Base-by-base conservation (phyloP, 2,888 invertebrate genomes). In the Diadegma fenestrale region DNA sequence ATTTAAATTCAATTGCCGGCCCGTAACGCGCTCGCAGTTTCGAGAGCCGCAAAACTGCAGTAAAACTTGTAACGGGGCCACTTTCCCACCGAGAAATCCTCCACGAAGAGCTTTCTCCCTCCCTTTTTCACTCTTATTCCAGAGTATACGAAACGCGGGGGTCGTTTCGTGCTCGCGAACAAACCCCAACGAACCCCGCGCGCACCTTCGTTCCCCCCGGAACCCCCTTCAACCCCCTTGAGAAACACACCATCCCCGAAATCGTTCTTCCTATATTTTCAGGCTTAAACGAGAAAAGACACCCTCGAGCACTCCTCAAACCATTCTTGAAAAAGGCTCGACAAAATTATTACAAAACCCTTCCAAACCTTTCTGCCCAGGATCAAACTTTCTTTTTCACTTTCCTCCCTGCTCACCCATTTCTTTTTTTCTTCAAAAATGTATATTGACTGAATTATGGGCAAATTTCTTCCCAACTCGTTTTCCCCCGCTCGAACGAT, bases 1-100 rank as follows among this genome's bases (percentile, higher is more conserved):
- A 94, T 94, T 94, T 94, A 94, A 94, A 94, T 94, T 94, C 94
- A 94, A 94, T 94, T 94, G 94, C 93, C 90, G 88, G 82, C 89
- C 90, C 91, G 91, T 92, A 91, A 93, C 92, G 92, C 92, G 92
- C 92, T 93, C 92, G 91, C 92, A 92, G 92, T 94, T 94, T 93
- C 92, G 91, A 93, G 91, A 93, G 93, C 94, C 93, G 92, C 94
- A 94, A 94, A 94, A 94, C 93, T 94, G 94, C 93, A 93, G 93
- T 94, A 93, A 94, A 94, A 94, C 93, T 94, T 94, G 94, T 94
- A 93, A 93, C 94, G 92, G 93, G 92, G 93, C 93, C 92, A 93
- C 92, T 93, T 93, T 93, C 91, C 91, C 91, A 90, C 90, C 87
- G 85, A 63, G 83, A 82, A 77, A 76, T 86, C 58, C 30, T 78